Base-by-base conservation (phyloP, 1,140 invertebrate species). In the Chironomus striatipennis region DNA sequence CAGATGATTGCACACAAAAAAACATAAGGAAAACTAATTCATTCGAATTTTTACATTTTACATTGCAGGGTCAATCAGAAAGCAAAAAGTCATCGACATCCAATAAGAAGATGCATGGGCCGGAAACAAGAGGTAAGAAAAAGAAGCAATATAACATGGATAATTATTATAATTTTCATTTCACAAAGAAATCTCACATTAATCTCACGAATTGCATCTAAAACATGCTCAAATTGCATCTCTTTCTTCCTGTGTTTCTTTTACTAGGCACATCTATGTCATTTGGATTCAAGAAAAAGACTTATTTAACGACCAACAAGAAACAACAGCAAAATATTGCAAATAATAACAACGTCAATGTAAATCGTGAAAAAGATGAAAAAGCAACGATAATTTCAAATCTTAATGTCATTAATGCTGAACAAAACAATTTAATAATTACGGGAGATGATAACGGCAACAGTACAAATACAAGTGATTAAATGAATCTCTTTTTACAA, bases 261-360 rank as follows among this genome's bases (percentile, higher is more conserved):
- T 57, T 20, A 20, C 9, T 17, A 70, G 65, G 65, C 65, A 70
- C 65, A 18, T 70, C 83, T 47, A 84, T 83, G 79, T 82, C 83
- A 76, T 84, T 84, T 78, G 83, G 83, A 43, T 84, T 84, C 77
- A 83, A 82, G 77, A 82, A 83, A 75, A 82, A 83, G 74, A 77
- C 81, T 75, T 80, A 81, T 9, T 81, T 81, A 73, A 79, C 79
- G 73, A 81, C 81, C 74, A 82, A 82, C 77, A 78, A 80, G 73
- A 76, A 73, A 73, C 76, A 34, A n/a, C 47, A 57, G 47, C 47
- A 57, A 57, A 57, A n/a, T n/a, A 57, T 75, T 34, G 65, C 5
- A 7, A 43, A 43, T 65, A 24, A 75, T 76, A 21, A 74, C 12
- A 47, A 75, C n/a, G 9, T n/a, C 57, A 70, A 76, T 74, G 42